Conservation (phyloP, 2,113 vertebrate genomes). For the Bolborhynchus lineola region DNA sequence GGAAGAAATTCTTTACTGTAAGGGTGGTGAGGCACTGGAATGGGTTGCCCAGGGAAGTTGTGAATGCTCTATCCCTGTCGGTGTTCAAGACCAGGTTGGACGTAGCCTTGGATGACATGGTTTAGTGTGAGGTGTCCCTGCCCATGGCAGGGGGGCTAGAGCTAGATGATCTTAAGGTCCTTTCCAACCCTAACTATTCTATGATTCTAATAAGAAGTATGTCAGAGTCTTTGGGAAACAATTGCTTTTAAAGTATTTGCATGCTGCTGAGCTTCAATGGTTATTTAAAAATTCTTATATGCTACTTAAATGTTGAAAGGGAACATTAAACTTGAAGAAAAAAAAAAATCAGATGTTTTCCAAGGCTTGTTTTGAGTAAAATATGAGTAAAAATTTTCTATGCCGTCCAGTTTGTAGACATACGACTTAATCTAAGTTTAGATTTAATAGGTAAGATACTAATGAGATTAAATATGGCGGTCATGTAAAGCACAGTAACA, state of each 20-base stretch:
- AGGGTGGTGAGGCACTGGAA: too few relatives aligned
- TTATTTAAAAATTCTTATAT: not conserved
- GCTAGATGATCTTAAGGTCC: too few relatives aligned
- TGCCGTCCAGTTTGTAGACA: not conserved
- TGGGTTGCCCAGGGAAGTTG: too few relatives aligned
- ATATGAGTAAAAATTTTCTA: not conserved
- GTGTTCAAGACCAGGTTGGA: too few relatives aligned
- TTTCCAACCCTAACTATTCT: too few relatives aligned
- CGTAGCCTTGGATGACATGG: too few relatives aligned
- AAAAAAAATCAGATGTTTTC: not conserved
- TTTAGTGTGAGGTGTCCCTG: too few relatives aligned
- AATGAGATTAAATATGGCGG: not conserved
- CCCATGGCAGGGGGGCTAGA: too few relatives aligned
- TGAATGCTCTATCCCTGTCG: too few relatives aligned
- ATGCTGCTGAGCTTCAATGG: not conserved
- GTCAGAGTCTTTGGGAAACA: not conserved
- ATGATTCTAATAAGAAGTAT: not conserved
- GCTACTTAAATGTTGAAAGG: not conserved
- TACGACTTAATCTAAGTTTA: not conserved
- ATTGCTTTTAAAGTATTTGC: not conserved
- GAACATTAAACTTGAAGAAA: not conserved
- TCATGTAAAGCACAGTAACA: not conserved
- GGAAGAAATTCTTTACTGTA: too few relatives aligned
- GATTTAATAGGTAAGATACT: not conserved
- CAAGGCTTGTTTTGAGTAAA: not conserved